phyloP scores from a whole-genome alignment of 2,113 vertebrate species.

The Grammomys surdaster region DNA sequence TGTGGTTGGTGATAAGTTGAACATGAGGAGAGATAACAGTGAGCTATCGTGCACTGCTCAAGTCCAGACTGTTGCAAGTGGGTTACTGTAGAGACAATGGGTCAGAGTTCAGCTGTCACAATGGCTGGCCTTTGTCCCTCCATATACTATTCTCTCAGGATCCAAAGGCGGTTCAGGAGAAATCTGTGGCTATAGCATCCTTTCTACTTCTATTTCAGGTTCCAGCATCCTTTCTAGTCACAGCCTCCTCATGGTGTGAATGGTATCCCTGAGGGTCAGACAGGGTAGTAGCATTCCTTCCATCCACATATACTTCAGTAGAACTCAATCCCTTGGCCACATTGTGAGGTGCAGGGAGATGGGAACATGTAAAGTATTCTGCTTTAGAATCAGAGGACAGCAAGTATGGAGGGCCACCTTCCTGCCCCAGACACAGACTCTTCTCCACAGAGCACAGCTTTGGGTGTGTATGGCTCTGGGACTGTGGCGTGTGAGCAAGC shows the following conservation, averaged over 20 bases:
- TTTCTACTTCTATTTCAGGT: neutral
- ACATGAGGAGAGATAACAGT: neutral
- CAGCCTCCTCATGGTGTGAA: accelerated
- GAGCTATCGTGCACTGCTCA: neutral
- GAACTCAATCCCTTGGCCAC: neutral
- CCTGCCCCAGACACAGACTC: neutral
- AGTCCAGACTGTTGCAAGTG: neutral
- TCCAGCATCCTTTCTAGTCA: neutral
- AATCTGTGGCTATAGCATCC: neutral
- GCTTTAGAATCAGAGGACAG: neutral
- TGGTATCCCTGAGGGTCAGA: neutral
- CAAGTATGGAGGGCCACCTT: neutral
- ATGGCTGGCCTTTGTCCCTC: neutral
- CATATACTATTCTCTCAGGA: neutral
- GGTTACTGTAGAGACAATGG: neutral
- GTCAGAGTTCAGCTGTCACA: neutral
- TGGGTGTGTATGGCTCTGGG: neutral
- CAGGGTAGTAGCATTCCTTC: neutral
- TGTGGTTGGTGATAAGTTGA: neutral
- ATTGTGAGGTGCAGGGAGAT: neutral
- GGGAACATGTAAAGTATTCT: neutral
- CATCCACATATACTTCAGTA: neutral
- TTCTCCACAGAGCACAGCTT: neutral
- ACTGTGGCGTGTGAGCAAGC: neutral
- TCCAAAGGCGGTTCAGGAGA: neutral